These are phyloP conservation scores for Chitala chitala DNA, from an alignment of 2,113 vertebrate species.

Conservation along the genomic window DNA sequence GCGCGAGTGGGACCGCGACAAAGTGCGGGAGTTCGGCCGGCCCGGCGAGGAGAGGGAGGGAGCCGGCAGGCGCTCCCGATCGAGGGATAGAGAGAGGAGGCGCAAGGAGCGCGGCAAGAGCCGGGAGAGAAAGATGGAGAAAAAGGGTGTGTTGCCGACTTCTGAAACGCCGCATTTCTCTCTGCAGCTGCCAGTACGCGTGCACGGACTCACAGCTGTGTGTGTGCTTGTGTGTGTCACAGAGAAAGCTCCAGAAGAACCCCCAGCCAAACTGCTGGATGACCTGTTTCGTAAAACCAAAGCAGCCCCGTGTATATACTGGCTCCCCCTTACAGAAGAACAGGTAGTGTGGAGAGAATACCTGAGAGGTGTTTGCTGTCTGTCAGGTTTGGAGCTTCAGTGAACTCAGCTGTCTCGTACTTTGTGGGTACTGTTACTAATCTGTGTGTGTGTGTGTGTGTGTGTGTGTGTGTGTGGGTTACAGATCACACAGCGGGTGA, in stretches of 20 bases:
- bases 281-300: conserved; percentile 90
- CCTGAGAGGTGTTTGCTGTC: not conserved
- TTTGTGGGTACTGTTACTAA: too few relatives aligned
- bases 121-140: conserved; percentile 78
- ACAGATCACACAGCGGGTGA: conserved; percentile 52
- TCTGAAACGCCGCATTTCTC: not conserved
- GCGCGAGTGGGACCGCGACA: conserved; percentile 71
- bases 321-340: conserved; percentile 83
- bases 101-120: conserved; percentile 79
- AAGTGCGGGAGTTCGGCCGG: conserved; percentile 71
- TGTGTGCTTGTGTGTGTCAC: conserved; percentile 20
- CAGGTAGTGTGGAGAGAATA: conserved; percentile 60
- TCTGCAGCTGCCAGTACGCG: not conserved
- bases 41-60: conserved; percentile 48
- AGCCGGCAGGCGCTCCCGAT: conserved; percentile 56
- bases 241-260: conserved; percentile 82
- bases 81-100: conserved; percentile 71
- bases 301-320: conserved; percentile 87
- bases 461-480: too few relatives aligned
- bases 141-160: conserved; percentile 71
- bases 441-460: too few relatives aligned
- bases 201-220: not conserved
- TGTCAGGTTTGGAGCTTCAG: too few relatives aligned
- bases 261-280: conserved; percentile 81
- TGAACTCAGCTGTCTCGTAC: too few relatives aligned